phyloP scores from a whole-genome alignment of 2,113 vertebrate species.

The Ovibos moschatus region DNA sequence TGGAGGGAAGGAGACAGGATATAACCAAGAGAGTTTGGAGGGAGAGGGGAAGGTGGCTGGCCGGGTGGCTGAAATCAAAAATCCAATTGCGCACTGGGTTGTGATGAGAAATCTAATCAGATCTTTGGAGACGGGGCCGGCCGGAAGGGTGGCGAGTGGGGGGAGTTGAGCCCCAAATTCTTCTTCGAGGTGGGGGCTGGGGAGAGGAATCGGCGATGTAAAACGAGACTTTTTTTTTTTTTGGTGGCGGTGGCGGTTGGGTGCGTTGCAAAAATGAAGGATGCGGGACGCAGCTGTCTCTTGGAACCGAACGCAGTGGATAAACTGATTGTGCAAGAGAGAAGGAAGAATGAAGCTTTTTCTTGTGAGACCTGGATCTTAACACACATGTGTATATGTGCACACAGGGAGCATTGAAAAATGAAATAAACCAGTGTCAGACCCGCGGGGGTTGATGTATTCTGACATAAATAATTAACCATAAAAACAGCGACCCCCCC shows the following conservation, averaged over 20 bases:
- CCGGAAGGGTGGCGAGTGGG: slow-evolving; percentile 44
- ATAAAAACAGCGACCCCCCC: slow-evolving; percentile 66
- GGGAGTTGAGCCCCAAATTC: slow-evolving; percentile 52
- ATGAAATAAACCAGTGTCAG: slow-evolving; percentile 64
- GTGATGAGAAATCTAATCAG: slow-evolving; percentile 97
- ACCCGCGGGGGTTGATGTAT: slow-evolving; percentile 56
- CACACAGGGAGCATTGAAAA: slow-evolving; percentile 15
- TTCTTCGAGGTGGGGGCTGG: not conserved
- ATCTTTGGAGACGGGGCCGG: slow-evolving; percentile 76
- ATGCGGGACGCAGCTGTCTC: slow-evolving; percentile 64
- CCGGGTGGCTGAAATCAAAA: slow-evolving; percentile 79
- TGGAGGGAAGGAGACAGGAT: slow-evolving; percentile 73
- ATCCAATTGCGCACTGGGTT: slow-evolving; percentile 92
- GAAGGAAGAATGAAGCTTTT: slow-evolving; percentile 64
- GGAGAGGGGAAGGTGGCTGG: slow-evolving; percentile 73
- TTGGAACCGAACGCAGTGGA: slow-evolving; percentile 72
- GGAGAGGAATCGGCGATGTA: slow-evolving; percentile 37
- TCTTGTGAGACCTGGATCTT: slow-evolving; percentile 79
- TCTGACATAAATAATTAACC: slow-evolving; percentile 63
- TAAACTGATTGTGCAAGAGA: slow-evolving; percentile 73
- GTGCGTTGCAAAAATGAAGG: slow-evolving; percentile 65
- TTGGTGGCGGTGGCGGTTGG: slow-evolving; percentile 56
- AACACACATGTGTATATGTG: slow-evolving; percentile 58
- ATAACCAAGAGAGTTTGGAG: slow-evolving; percentile 77
- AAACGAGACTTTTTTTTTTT: slow-evolving; percentile 35